These are phyloP conservation scores for Caranx melampygus DNA, from an alignment of 2,113 vertebrate species.

Conservation along the genomic window DNA sequence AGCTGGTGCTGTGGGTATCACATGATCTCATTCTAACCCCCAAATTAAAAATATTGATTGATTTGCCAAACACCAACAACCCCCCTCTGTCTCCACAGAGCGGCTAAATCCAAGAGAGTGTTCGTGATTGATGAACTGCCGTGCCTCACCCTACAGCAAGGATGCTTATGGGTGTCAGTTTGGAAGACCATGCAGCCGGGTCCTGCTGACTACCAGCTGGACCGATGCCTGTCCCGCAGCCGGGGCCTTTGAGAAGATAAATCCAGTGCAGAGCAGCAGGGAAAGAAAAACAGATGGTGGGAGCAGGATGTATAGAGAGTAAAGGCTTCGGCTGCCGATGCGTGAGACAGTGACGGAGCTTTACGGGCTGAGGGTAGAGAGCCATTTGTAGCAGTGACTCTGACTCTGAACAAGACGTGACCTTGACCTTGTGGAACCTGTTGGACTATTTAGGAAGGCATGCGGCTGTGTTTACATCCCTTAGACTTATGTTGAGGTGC, in stretches of 20 bases:
- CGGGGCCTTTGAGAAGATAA: slow-evolving; percentile 42
- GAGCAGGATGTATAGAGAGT: slow-evolving; percentile 34
- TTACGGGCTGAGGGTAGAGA: slow-evolving; percentile 9
- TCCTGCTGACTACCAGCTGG: slow-evolving; percentile 76
- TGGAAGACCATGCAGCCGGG: slow-evolving; percentile 44
- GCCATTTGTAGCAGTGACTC: slow-evolving; percentile 56
- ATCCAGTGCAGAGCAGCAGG: slow-evolving; percentile 37
- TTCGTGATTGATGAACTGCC: slow-evolving; percentile 50
- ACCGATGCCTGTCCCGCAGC: slow-evolving; percentile 61
- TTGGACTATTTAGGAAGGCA: slow-evolving; percentile 28
- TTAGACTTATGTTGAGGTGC: slow-evolving; percentile 15
- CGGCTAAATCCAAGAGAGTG: slow-evolving; percentile 11
- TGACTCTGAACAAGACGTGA: slow-evolving; percentile 52
- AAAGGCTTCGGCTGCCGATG: slow-evolving; percentile 14
- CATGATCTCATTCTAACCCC: slow-evolving; percentile 14
- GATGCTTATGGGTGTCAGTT: slow-evolving; percentile 41
- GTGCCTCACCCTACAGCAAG: slow-evolving; percentile 39
- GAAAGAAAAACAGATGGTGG: slow-evolving; percentile 75
- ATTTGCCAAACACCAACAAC: background rate
- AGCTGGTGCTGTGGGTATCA: slow-evolving; percentile 6
- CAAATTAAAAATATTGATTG: slow-evolving; percentile 56
- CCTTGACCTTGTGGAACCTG: slow-evolving; percentile 47
- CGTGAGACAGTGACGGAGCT: slow-evolving; percentile 40
- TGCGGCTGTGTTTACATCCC: slow-evolving; percentile 23
- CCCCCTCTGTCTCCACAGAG: slow-evolving; percentile 2